Base-by-base conservation (phyloP, 2,888 invertebrate genomes). In the Seladonia tumulorum region DNA sequence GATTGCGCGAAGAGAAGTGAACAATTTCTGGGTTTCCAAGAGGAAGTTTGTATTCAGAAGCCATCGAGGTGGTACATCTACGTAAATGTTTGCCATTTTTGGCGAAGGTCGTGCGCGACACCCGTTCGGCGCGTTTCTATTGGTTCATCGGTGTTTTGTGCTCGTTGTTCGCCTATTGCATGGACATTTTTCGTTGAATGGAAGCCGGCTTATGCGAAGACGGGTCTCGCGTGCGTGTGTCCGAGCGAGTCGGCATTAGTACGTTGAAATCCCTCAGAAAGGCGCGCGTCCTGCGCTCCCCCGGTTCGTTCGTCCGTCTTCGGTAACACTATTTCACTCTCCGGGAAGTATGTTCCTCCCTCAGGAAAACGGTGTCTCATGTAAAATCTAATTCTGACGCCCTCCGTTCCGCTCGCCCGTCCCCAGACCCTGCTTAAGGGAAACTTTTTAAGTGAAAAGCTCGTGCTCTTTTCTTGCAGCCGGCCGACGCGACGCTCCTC, bases 391-490 rank as follows among this genome's bases (percentile, higher is more conserved):
- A 91, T 91, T 90, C 88, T 81, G 83, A 81, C 87, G 80, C 71
- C 77, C 39, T n/a, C 79, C 71, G 76, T 71, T 47, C 77, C 89
- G 79, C 75, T 79, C 68, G 39, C 76, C 25, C 83, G 81, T 84
- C 86, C 79, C 88, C 60, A 76, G 84, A 83, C 86, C 86, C 88
- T 88, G 81, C 84, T 90, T 90, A 90, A 88, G 85, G 74, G 86
- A 90, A 90, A 90, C 90, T 90, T 90, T 90, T 90, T 90, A 90
- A 90, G 90, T 90, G 89, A 90, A 90, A 89, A 88, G 89, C 90
- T 89, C 82, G 80, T 81, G 79, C 86, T 86, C 75, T 77, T 81
- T 88, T 82, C 85, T 83, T 83, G 75, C 73, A 79, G 73, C 57
- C 74, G 47, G 73, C 35, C 35, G 35, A 35, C 35, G 53, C 80